phyloP scores from a whole-genome alignment of 2,797 vertebrate species.

The Paratrypauchen microcephalus region DNA sequence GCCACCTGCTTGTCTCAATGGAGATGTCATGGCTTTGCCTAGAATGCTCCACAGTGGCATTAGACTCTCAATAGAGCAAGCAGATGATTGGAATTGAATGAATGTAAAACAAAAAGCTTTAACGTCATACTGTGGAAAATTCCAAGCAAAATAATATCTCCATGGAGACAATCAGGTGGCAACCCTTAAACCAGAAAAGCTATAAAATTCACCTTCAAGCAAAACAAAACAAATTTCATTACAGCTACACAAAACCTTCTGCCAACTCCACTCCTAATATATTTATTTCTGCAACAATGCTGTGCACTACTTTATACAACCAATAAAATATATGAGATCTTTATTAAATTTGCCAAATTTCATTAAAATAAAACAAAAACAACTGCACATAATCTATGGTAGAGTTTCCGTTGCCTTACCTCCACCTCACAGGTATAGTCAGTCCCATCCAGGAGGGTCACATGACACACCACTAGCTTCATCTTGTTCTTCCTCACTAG shows the following conservation, averaged over 20 bases:
- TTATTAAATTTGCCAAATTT: not conserved
- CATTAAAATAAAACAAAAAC: not conserved
- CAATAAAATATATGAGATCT: not conserved
- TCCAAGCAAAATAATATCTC: not conserved
- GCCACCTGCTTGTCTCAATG: not conserved
- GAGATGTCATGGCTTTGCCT: too few relatives aligned
- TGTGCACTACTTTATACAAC: not conserved
- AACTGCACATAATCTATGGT: not conserved
- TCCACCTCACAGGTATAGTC: conserved; percentile 91
- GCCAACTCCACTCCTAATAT: not conserved
- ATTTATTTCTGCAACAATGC: not conserved
- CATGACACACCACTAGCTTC: conserved; percentile 89
- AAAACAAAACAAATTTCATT: not conserved
- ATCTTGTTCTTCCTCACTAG: conserved; percentile 84
- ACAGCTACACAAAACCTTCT: not conserved
- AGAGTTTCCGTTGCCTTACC: conserved; percentile 76
- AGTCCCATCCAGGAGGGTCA: conserved; percentile 87
- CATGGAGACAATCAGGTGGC: too few relatives aligned
- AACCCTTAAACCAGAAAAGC: too few relatives aligned
- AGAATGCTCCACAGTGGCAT: too few relatives aligned
- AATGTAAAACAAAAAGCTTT: too few relatives aligned
- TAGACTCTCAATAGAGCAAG: too few relatives aligned
- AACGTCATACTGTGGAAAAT: not conserved
- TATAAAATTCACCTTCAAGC: not conserved
- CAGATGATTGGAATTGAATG: too few relatives aligned